These are phyloP conservation scores for Monodelphis domestica DNA, from an alignment of 2,797 vertebrate species.

Conservation along the genomic window DNA sequence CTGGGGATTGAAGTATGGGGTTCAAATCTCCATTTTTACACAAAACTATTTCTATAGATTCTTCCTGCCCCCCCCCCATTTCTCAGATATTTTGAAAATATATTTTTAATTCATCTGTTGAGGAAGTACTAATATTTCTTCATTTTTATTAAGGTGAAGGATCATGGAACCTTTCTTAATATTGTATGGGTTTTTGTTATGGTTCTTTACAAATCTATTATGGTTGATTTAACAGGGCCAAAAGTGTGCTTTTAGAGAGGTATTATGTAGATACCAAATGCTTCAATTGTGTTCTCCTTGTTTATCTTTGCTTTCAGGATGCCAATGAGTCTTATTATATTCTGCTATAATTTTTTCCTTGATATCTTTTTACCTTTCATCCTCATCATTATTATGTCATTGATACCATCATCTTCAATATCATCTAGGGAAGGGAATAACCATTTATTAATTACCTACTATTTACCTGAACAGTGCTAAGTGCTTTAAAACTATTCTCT, in stretches of 20 bases:
- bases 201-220: neutral
- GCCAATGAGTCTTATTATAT: neutral
- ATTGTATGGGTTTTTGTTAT: too few relatives aligned
- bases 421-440: neutral
- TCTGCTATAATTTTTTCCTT: neutral
- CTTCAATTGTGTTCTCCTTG: neutral
- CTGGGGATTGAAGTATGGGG: too few relatives aligned
- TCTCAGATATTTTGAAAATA: neutral
- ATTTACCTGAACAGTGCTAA: neutral
- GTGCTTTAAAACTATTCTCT: neutral
- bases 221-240: neutral
- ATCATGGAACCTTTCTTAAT: neutral
- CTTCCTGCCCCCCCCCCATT: neutral
- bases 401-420: neutral
- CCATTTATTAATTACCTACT: neutral
- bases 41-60: neutral
- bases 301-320: neutral
- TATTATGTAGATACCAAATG: neutral
- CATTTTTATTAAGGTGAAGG: neutral
- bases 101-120: neutral
- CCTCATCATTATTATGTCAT: neutral
- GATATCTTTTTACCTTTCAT: neutral
- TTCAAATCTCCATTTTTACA: too few relatives aligned
- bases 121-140: neutral
- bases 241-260: neutral